Percentiles rank a stretch among this genome's conserved stretches.
Conservation (phyloP, 2,888 invertebrate genomes). For the Temnothorax ravouxi region DNA sequence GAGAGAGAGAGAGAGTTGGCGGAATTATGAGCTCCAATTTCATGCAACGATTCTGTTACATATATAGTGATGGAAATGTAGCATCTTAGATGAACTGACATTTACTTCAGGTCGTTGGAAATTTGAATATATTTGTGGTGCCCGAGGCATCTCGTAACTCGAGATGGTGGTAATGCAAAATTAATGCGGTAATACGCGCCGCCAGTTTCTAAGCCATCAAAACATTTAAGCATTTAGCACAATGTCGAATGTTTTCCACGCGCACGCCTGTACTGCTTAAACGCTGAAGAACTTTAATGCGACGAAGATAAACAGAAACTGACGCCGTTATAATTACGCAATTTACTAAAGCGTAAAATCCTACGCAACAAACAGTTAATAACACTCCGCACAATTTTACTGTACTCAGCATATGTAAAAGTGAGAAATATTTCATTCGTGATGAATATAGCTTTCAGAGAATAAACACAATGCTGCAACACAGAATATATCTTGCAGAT, state of each 20-base stretch:
- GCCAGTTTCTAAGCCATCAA: conserved; percentile 21
- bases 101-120: conserved; percentile 38
- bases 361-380: conserved; percentile 4
- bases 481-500: conserved; percentile 24
- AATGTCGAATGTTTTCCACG: conserved; percentile 21
- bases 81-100: conserved; percentile 52
- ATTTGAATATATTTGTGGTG: conserved; percentile 55
- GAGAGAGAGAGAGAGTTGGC: conserved; percentile 40
- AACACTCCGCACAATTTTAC: background rate
- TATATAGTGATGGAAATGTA: conserved; percentile 57
- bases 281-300: conserved; percentile 1
- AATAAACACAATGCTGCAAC: conserved; percentile 12
- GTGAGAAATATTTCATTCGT: background rate
- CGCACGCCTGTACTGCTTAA: background rate
- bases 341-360: background rate
- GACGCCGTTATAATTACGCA: conserved; percentile 7
- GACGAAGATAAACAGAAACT: background rate
- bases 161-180: conserved; percentile 45
- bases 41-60: conserved; percentile 54
- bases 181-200: conserved; percentile 29
- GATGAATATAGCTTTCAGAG: background rate
- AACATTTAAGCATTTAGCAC: conserved; percentile 22
- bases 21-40: conserved; percentile 61
- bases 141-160: conserved; percentile 18
- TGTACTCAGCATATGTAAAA: background rate